Base-by-base conservation (phyloP, 2,113 vertebrate genomes). In the Corythornis vintsioides region DNA sequence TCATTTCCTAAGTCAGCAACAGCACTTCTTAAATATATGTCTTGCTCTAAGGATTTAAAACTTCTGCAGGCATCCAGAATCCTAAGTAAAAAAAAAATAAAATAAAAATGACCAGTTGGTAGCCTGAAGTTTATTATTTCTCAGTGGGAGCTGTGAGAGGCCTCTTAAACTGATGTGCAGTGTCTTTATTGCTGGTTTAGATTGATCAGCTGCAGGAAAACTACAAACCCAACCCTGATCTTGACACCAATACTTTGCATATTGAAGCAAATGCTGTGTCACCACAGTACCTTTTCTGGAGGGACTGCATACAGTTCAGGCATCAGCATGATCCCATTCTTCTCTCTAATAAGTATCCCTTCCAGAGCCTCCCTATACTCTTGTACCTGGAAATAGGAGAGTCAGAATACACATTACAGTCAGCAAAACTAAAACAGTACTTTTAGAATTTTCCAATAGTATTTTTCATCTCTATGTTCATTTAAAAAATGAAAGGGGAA, bases 361-460 rank as follows among this genome's bases (percentile, higher is more conserved):
- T 99, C 99, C 94, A 99, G 97, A 33, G 99, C 99, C 72, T 99
- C 99, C 47, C 97, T 98, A 86, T 99, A 99, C 94, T 99, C 99
- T 95, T 99, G 98, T 40, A 99, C 98, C 99, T 99, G 93, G 26
- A 86, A 78, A n/a, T 53, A 64, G 29, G 14, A 70, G 13, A 40
- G 13, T 28, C 29, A 90, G 45, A 93, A 60, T 13, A 63, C 47
- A 89, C 15, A 48, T 12, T 70, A 17, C 22, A 60, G 52, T 42
- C 75, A 75, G n/a, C 9, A 81, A 43, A 94, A 77, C 4, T 1
- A 1, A 72, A 71, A 28, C 5, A 59, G 43, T 33, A 17, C 21
- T 47, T 48, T 42, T 29, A 56, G 16, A 22, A 61, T 10, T 73
- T 76, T 40, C 10, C 7, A 72, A 33, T 1, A 38, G 11, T 10